A percentile compares a stretch with the other conserved stretches of the same genome.
These are phyloP conservation scores for Drosophila monieri DNA, from an alignment of 2,888 invertebrate genomes.

Conservation along the genomic window DNA sequence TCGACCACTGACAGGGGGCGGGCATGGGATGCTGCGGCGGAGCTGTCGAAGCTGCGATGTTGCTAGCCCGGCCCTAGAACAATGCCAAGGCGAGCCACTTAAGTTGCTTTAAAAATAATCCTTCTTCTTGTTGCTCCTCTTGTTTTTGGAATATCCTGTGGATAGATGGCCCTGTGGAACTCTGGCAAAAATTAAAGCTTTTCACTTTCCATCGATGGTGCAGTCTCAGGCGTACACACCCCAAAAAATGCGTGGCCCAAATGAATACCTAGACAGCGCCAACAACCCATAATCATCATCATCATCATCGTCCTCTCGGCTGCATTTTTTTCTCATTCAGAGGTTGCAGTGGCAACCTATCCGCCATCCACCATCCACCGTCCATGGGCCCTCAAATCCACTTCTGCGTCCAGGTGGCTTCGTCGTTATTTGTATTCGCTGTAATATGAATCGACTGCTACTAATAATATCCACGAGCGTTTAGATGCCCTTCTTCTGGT, in stretches of 20 bases:
- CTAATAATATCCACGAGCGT: constrained; percentile 72
- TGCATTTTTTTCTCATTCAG: background rate
- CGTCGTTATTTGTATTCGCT: constrained; percentile 71
- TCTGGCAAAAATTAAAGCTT: constrained; percentile 77
- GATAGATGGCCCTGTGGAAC: background rate
- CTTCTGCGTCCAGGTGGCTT: constrained; percentile 49
- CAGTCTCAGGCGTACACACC: constrained; percentile 62
- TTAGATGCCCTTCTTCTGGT: constrained; percentile 40
- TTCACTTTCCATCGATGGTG: constrained; percentile 72
- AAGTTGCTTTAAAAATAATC: constrained; percentile 76
- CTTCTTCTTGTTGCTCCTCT: background rate
- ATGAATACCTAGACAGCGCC: constrained; percentile 70
- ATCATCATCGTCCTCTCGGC: constrained; percentile 27
- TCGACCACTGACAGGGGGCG: constrained; percentile 14
- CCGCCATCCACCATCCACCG: constrained; percentile 6
- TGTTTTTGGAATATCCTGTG: background rate
- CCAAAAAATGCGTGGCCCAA: constrained; percentile 70
- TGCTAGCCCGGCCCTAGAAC: constrained; percentile 70
- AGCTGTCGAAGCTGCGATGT: constrained; percentile 79
- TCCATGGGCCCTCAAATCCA: background rate
- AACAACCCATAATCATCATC: constrained; percentile 71
- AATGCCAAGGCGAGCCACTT: constrained; percentile 64
- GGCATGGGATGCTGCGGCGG: constrained; percentile 58
- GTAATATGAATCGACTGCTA: constrained; percentile 75
- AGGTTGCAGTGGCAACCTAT: constrained; percentile 20